A percentile compares a stretch with the other conserved stretches of the same genome.
Conservation (phyloP, 2,797 vertebrate species). For the Spatula clypeata region DNA sequence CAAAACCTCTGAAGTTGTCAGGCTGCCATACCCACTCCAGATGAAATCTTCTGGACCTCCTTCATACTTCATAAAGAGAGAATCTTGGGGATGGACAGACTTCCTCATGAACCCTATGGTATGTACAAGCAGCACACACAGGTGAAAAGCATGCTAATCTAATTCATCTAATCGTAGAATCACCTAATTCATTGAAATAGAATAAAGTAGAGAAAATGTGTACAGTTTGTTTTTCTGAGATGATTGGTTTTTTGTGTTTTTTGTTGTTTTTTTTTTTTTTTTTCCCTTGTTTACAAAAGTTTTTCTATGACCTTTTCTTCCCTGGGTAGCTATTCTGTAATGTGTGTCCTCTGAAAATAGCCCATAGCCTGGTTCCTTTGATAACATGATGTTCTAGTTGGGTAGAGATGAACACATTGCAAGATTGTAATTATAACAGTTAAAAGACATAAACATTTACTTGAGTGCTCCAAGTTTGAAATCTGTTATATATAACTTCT, state of each 20-base stretch:
- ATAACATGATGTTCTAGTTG: not conserved
- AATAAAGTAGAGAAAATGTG: not conserved
- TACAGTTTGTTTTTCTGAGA: not conserved
- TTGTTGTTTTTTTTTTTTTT: not conserved
- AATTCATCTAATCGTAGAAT: too few species aligned
- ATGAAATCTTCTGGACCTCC: constrained; percentile 92
- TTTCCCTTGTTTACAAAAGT: not conserved
- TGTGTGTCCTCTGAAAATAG: not conserved
- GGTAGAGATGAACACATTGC: not conserved
- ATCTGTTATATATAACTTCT: not conserved
- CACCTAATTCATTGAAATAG: not conserved
- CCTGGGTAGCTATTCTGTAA: rapidly evolving
- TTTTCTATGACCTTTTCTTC: not conserved
- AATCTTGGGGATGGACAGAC: constrained; percentile 99
- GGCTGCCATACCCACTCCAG: constrained; percentile 95
- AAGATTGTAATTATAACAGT: not conserved
- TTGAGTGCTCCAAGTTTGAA: not conserved
- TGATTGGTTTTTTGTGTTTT: not conserved
- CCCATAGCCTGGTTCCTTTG: rapidly evolving
- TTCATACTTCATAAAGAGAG: constrained; percentile 96
- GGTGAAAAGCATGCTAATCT: not conserved
- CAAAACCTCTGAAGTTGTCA: constrained; percentile 96
- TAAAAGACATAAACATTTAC: not conserved
- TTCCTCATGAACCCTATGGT: constrained; percentile 99
- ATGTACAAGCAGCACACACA: constrained; percentile 46